Evolutionary conservation across 2,888 invertebrate genomes (phyloP).

Genomic region (Eristalinus aeneus): DNA sequence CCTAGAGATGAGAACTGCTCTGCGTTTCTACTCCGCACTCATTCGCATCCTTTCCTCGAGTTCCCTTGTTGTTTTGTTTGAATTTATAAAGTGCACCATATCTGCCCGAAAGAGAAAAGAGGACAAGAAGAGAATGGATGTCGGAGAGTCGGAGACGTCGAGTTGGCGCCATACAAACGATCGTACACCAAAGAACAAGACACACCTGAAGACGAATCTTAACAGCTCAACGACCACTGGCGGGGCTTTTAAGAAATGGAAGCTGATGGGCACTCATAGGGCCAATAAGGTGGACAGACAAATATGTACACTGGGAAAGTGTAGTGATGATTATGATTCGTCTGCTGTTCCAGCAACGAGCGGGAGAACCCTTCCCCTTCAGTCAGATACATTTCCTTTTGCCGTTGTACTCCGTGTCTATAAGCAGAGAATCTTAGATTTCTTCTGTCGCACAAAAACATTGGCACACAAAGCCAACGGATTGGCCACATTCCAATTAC

Average conservation of each 20-base stretch:
- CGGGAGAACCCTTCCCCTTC: conserved; percentile 6
- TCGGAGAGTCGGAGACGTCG: conserved; percentile 55
- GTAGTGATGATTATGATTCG: conserved; percentile 45
- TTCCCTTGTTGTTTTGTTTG: conserved; percentile 6
- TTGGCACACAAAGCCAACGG: conserved; percentile 15
- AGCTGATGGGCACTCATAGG: neutral
- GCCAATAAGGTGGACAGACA: neutral
- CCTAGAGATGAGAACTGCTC: conserved; percentile 2
- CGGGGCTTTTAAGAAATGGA: neutral
- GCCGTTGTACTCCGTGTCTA: conserved; percentile 47
- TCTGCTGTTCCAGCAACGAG: conserved; percentile 25
- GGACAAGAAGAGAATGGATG: conserved; percentile 3
- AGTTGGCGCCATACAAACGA: conserved; percentile 68
- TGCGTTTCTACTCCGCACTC: neutral
- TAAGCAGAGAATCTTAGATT: conserved; percentile 55
- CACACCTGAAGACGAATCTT: conserved; percentile 40
- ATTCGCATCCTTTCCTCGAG: conserved; percentile 14
- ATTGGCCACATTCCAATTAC: conserved; percentile 64
- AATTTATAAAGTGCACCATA: conserved; percentile 34
- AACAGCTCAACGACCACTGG: conserved; percentile 46
- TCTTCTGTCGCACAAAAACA: conserved; percentile 4
- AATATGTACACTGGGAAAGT: conserved; percentile 11
- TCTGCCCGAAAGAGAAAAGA: neutral
- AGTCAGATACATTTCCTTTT: conserved; percentile 38
- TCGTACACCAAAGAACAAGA: conserved; percentile 43